Evolutionary conservation across 2,797 vertebrate genomes (phyloP).

Genomic region (Malacoctenus gilli): DNA sequence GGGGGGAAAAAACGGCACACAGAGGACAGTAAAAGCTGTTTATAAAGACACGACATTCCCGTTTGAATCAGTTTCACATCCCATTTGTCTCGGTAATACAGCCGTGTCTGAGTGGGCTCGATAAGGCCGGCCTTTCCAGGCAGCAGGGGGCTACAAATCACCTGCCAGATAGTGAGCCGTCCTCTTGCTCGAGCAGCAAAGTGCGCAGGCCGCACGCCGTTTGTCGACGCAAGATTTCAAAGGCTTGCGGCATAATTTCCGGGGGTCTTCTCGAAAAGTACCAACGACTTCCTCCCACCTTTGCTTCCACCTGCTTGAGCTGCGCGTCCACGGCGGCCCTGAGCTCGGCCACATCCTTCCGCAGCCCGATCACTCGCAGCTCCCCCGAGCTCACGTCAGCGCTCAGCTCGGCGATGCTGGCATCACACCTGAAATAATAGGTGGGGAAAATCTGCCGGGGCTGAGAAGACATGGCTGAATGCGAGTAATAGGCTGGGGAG

Average conservation of each 20-base stretch:
- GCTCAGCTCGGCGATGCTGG: constrained; percentile 82
- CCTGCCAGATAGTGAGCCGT: no score
- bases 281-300: constrained; percentile 77
- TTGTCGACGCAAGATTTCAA: no score
- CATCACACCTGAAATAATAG: constrained; percentile 82
- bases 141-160: constrained; percentile 21
- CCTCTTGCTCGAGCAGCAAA: neutral
- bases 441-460: constrained; percentile 27
- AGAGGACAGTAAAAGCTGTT: constrained; percentile 14
- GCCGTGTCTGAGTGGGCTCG: constrained; percentile 1
- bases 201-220: no score
- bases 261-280: no score
- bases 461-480: constrained; percentile 13
- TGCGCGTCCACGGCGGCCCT: constrained; percentile 67
- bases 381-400: constrained; percentile 73
- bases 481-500: constrained; percentile 16
- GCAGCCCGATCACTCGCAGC: constrained; percentile 67
- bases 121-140: constrained; percentile 9
- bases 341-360: constrained; percentile 78
- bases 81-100: constrained; percentile 8
- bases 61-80: constrained; percentile 26
- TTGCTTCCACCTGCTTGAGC: constrained; percentile 78
- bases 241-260: no score
- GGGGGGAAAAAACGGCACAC: neutral
- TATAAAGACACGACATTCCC: neutral